Conservation (phyloP, 2,113 vertebrate species). For the Syngnathoides biaculeatus region DNA sequence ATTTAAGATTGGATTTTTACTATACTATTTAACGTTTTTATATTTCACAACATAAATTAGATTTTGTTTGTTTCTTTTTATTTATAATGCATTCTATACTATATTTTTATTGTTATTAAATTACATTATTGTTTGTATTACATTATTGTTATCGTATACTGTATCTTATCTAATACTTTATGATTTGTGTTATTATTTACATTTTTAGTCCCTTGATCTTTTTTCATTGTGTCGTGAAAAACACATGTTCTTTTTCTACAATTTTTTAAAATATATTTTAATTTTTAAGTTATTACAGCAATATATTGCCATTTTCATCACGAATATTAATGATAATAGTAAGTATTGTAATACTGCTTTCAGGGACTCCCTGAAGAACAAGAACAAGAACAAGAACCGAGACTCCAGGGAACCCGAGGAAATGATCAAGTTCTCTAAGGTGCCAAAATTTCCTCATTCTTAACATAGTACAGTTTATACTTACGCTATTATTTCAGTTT, state of each 20-base stretch:
- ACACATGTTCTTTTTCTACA: no score
- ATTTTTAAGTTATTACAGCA: background rate
- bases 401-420: conserved; percentile 73
- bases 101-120: no score
- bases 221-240: no score
- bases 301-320: background rate
- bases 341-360: conserved; percentile 10
- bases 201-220: no score
- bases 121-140: no score
- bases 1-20: no score
- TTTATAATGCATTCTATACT: background rate
- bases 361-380: conserved; percentile 80
- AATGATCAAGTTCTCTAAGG: conserved; percentile 91
- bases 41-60: no score
- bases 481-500: background rate
- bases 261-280: no score
- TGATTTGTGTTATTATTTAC: no score
- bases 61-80: background rate
- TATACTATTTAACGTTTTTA: no score
- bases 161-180: no score
- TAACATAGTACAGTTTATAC: background rate
- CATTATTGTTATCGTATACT: no score
- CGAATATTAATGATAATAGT: background rate
- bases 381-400: conserved; percentile 74
- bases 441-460: conserved; percentile 30